Evolutionary conservation across 2,797 vertebrate species (phyloP).

Genomic region (Paedocypris micromegethes): DNA sequence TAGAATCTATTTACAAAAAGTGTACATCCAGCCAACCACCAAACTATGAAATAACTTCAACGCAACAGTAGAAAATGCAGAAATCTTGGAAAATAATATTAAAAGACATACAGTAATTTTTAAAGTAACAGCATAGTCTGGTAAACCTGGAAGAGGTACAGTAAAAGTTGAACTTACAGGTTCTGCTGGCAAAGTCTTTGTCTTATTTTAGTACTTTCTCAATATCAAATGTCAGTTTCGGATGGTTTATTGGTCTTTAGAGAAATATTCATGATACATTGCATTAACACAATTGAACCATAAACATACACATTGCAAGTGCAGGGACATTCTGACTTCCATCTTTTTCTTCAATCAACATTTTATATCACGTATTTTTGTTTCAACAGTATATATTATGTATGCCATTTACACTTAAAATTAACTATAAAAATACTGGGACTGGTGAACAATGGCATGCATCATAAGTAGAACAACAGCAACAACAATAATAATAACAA

Average conservation of each 20-base stretch:
- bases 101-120: conserved; percentile 4
- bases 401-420: too few species aligned
- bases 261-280: too few species aligned
- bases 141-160: conserved; percentile 20
- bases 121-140: conserved; percentile 21
- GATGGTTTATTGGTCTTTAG: too few species aligned
- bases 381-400: too few species aligned
- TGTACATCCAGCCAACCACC: background rate
- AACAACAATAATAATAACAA: conserved; percentile 41
- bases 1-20: conserved; percentile 59
- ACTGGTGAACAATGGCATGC: conserved; percentile 12
- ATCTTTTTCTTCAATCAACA: too few species aligned
- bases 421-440: background rate
- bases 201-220: background rate
- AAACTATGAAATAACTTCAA: background rate
- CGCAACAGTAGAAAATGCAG: conserved; percentile 2
- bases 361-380: too few species aligned
- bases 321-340: too few species aligned
- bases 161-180: too few species aligned
- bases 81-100: conserved; percentile 9
- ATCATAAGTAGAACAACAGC: conserved; percentile 7
- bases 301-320: too few species aligned
- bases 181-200: background rate
- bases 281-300: too few species aligned
- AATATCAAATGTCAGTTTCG: too few species aligned